These are phyloP conservation scores for Euleptes europaea DNA, from an alignment of 2,113 vertebrate species.

Conservation along the genomic window DNA sequence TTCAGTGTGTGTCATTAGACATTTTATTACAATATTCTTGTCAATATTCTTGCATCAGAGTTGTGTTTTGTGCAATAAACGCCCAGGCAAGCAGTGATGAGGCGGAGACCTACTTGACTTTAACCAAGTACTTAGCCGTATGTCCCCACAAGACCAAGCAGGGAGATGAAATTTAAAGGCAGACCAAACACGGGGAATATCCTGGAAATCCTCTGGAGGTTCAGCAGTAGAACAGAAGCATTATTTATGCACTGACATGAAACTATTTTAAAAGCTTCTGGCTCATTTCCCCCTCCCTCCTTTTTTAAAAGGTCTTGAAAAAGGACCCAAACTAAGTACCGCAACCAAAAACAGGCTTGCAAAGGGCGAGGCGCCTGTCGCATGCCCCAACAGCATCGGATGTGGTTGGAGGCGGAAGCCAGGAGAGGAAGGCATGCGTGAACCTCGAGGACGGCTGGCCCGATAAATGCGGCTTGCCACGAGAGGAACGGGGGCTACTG, in stretches of 20 bases:
- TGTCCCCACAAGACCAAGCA: too few species aligned
- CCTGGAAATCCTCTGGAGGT: too few species aligned
- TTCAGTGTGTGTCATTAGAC: too few species aligned
- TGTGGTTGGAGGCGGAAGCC: slow-evolving; percentile 81
- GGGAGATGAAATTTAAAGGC: too few species aligned
- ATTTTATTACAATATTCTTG: too few species aligned
- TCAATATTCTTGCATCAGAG: too few species aligned
- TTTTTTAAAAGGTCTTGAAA: background rate
- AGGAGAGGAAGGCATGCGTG: slow-evolving; percentile 64
- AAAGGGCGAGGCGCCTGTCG: background rate
- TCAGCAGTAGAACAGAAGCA: too few species aligned
- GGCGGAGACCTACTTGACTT: too few species aligned
- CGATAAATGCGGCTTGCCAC: slow-evolving; percentile 53
- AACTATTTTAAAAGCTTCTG: background rate
- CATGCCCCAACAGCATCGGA: slow-evolving; percentile 66
- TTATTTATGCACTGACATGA: background rate
- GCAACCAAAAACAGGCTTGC: slow-evolving; percentile 2
- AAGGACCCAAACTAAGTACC: background rate
- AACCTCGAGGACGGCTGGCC: slow-evolving; percentile 69
- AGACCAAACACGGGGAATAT: too few species aligned
- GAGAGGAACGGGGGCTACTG: slow-evolving; percentile 34
- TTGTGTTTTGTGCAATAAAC: too few species aligned
- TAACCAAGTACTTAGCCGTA: too few species aligned
- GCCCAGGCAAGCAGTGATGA: too few species aligned
- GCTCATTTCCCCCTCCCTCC: background rate